A percentile compares a stretch with the other conserved stretches of the same genome.
Conservation (phyloP, 1,140 invertebrate species). For the Camponotus pennsylvanicus region DNA sequence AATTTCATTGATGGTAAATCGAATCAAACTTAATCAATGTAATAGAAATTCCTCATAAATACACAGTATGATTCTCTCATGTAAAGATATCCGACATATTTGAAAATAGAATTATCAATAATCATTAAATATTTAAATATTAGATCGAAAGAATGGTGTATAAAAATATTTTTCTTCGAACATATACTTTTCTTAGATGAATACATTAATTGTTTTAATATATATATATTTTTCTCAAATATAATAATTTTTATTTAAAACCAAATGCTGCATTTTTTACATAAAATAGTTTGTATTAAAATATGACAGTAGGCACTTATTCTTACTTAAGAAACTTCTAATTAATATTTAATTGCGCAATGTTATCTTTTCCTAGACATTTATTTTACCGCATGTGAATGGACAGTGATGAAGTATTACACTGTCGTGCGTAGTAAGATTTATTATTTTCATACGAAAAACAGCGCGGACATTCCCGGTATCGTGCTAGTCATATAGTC, state of each 20-base stretch:
- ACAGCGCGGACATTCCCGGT: neutral
- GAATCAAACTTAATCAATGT: conserved; percentile 1
- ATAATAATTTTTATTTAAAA: conserved; percentile 10
- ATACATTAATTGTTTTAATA: neutral
- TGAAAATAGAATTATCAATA: conserved; percentile 44
- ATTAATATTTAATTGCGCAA: conserved; percentile 46
- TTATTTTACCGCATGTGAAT: conserved; percentile 43
- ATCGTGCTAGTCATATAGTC: neutral
- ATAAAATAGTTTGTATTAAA: conserved; percentile 3
- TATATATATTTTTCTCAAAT: neutral
- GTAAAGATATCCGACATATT: conserved; percentile 16
- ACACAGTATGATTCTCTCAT: conserved; percentile 13
- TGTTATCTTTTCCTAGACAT: conserved; percentile 24
- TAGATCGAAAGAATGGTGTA: neutral
- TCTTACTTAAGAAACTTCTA: conserved; percentile 4
- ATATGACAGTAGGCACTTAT: neutral
- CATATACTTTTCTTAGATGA: neutral
- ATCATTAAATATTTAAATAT: conserved; percentile 35
- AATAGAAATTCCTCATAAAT: conserved; percentile 44
- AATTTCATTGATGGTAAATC: conserved; percentile 38
- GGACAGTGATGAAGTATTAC: conserved; percentile 47
- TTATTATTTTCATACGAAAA: conserved; percentile 50
- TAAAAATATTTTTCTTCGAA: neutral
- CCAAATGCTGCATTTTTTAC: neutral
- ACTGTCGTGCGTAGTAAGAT: conserved; percentile 53